Evolutionary conservation across 2,113 vertebrate genomes (phyloP).

Genomic region (Heterotilapia buettikoferi): DNA sequence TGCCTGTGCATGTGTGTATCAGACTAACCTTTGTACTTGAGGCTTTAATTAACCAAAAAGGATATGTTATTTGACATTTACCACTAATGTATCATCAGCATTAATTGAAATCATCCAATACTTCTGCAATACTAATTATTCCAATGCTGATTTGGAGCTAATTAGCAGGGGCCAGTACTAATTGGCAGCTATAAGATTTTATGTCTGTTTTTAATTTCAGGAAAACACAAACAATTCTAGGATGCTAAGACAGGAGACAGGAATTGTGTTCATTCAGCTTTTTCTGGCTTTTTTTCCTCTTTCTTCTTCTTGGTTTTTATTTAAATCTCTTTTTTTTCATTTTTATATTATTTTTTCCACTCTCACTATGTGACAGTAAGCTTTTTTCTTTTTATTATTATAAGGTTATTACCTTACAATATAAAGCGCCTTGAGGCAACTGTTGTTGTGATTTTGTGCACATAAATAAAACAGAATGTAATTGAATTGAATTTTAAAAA

Average conservation of each 20-base stretch:
- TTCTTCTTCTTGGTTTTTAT: not conserved
- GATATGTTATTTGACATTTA: conserved; percentile 49
- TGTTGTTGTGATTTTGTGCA: not conserved
- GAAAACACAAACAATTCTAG: not conserved
- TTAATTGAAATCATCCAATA: conserved; percentile 23
- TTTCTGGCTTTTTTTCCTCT: not conserved
- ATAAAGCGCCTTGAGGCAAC: not conserved
- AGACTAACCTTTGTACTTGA: conserved; percentile 22
- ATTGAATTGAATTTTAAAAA: not conserved
- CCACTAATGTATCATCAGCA: conserved; percentile 22
- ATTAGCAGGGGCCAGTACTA: conserved; percentile 24
- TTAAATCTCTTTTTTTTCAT: not conserved
- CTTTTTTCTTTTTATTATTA: not conserved
- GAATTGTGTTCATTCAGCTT: not conserved
- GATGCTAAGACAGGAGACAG: not conserved
- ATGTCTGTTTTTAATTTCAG: not conserved
- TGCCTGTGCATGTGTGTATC: not conserved
- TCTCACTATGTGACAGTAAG: not conserved
- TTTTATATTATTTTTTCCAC: not conserved
- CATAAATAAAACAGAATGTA: not conserved
- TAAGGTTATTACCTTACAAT: not conserved
- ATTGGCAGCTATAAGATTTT: conserved; percentile 21
- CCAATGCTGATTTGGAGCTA: conserved; percentile 18
- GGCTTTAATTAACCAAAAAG: conserved; percentile 48
- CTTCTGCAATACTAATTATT: conserved; percentile 15